Conservation (phyloP, 1,140 invertebrate species). For the Chlorops oryzae region DNA sequence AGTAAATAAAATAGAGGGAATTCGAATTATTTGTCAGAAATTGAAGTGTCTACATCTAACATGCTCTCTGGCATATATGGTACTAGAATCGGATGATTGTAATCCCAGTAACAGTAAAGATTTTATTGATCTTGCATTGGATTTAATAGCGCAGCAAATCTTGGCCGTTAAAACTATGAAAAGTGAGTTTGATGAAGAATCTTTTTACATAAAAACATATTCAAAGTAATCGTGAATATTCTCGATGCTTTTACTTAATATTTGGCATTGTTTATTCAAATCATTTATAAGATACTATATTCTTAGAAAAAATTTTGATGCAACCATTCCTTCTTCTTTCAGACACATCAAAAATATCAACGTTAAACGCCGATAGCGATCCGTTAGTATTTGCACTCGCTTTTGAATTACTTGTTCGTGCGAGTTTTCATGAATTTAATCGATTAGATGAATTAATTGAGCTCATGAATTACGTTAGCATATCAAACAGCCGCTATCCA, state of each 20-base stretch:
- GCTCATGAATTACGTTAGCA: constrained; percentile 30
- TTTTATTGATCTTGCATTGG: constrained; percentile 33
- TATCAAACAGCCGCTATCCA: constrained; percentile 27
- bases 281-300: too few species aligned
- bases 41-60: constrained; percentile 32
- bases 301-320: too few species aligned
- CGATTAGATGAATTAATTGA: constrained; percentile 26
- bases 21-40: constrained; percentile 28
- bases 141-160: constrained; percentile 40
- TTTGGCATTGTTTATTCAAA: too few species aligned
- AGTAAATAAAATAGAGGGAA: constrained; percentile 27
- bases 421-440: constrained; percentile 17
- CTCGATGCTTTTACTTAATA: too few species aligned
- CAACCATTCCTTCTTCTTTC: too few species aligned
- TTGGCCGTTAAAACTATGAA: constrained; percentile 17
- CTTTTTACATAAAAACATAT: too few species aligned
- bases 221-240: too few species aligned
- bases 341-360: too few species aligned
- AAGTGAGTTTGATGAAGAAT: constrained; percentile 28
- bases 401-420: constrained; percentile 31
- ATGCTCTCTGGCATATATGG: constrained; percentile 34
- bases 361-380: constrained; percentile 24
- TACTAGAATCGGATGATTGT: constrained; percentile 32
- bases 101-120: constrained; percentile 20
- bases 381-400: constrained; percentile 34